These are phyloP conservation scores for Proteles cristata DNA, from an alignment of 2,113 vertebrate species.

Conservation along the genomic window DNA sequence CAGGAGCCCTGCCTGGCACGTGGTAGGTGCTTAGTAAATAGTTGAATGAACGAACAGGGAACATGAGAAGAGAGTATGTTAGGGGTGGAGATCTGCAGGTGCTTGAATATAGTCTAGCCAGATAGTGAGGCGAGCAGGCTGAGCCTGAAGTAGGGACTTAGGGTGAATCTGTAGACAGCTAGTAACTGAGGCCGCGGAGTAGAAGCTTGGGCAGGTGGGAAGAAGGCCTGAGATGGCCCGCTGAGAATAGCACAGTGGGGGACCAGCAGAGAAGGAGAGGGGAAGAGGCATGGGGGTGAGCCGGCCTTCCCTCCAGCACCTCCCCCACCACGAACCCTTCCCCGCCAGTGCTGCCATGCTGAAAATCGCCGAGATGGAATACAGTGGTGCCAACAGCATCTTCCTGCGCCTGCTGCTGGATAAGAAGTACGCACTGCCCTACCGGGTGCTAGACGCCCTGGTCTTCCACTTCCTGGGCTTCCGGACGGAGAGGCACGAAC, in stretches of 20 bases:
- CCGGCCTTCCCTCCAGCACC: not conserved
- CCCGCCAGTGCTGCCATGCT: slow-evolving; percentile 94
- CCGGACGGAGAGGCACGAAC: slow-evolving; percentile 89
- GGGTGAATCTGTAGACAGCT: not conserved
- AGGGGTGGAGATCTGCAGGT: not conserved
- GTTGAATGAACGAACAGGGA: not conserved
- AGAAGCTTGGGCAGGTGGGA: not conserved
- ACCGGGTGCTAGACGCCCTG: slow-evolving; percentile 97
- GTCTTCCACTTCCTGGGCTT: slow-evolving; percentile 97
- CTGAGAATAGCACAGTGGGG: not conserved
- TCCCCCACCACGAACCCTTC: not conserved
- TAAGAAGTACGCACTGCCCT: slow-evolving; percentile 98
- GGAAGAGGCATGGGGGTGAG: not conserved
- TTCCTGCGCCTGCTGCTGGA: slow-evolving; percentile 97
- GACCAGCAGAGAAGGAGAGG: not conserved
- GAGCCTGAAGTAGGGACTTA: not conserved
- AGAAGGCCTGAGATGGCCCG: not conserved
- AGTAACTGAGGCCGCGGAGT: not conserved
- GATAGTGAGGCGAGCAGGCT: not conserved
- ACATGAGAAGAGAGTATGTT: not conserved
- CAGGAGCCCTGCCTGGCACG: not conserved
- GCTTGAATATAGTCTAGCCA: not conserved
- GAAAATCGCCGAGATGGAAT: slow-evolving; percentile 97
- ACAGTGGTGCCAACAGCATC: slow-evolving; percentile 98
- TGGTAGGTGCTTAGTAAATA: not conserved